Evolutionary conservation across 2,113 vertebrate species (phyloP).

Genomic region (Phyllopteryx taeniolatus): DNA sequence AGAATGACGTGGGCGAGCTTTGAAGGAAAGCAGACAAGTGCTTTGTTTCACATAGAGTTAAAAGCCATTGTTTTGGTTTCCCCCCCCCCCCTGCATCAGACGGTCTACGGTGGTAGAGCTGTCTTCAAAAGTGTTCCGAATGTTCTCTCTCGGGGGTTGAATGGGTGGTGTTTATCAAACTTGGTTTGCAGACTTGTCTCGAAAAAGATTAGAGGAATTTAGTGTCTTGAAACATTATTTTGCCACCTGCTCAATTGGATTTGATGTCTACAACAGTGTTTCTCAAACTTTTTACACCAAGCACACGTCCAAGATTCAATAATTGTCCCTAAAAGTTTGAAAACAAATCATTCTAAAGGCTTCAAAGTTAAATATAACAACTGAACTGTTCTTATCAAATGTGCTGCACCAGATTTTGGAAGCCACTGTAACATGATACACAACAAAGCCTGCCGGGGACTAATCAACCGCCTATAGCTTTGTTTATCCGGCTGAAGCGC

Average conservation of each 20-base stretch:
- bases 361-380: neutral
- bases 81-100: neutral
- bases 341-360: too few relatives aligned
- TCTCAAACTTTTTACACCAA: neutral
- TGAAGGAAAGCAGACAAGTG: constrained; percentile 20
- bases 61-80: neutral
- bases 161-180: neutral
- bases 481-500: constrained; percentile 42
- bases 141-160: neutral
- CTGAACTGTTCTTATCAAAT: neutral
- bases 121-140: neutral
- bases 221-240: neutral
- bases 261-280: neutral
- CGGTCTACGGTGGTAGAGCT: neutral
- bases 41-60: constrained; percentile 3
- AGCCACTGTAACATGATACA: neutral
- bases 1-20: constrained; percentile 43
- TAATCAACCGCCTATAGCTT: constrained; percentile 55
- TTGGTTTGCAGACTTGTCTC: neutral
- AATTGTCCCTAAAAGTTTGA: too few relatives aligned
- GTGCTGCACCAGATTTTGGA: neutral
- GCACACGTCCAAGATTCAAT: too few relatives aligned
- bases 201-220: neutral
- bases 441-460: constrained; percentile 21
- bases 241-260: neutral